Evolutionary conservation across 2,888 invertebrate genomes (phyloP).

Genomic region (Cancer borealis): DNA sequence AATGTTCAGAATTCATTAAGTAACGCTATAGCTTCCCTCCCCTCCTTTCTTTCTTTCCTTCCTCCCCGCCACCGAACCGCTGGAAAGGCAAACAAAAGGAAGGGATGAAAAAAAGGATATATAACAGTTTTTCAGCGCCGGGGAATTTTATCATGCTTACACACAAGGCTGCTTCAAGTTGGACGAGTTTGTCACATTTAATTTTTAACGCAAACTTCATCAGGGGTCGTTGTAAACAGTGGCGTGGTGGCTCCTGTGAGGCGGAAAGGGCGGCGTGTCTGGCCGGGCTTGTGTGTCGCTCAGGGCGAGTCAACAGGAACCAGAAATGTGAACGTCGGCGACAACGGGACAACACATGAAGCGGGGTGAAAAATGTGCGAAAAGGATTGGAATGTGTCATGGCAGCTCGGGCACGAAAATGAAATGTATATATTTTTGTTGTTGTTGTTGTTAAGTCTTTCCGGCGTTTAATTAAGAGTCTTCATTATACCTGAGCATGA

Average conservation of each 20-base stretch:
- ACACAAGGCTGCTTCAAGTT: conserved; percentile 24
- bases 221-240: conserved; percentile 22
- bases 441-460: neutral
- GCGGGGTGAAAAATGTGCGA: neutral
- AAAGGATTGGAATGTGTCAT: conserved; percentile 12
- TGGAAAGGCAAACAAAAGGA: neutral
- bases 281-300: neutral
- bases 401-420: neutral
- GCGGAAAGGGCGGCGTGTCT: conserved; percentile 11
- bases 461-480: neutral
- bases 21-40: neutral
- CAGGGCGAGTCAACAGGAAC: neutral
- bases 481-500: neutral
- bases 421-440: neutral
- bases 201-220: conserved; percentile 4
- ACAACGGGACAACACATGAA: neutral
- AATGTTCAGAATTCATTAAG: neutral
- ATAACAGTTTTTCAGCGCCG: too few relatives aligned
- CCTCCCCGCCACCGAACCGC: conserved; percentile 5
- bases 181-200: conserved; percentile 10
- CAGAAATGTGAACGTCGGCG: conserved; percentile 9
- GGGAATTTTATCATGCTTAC: neutral
- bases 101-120: neutral
- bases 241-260: conserved; percentile 11
- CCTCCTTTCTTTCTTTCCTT: neutral